These are phyloP conservation scores for Onychostruthus taczanowskii DNA, from an alignment of 2,113 vertebrate species.

Conservation along the genomic window DNA sequence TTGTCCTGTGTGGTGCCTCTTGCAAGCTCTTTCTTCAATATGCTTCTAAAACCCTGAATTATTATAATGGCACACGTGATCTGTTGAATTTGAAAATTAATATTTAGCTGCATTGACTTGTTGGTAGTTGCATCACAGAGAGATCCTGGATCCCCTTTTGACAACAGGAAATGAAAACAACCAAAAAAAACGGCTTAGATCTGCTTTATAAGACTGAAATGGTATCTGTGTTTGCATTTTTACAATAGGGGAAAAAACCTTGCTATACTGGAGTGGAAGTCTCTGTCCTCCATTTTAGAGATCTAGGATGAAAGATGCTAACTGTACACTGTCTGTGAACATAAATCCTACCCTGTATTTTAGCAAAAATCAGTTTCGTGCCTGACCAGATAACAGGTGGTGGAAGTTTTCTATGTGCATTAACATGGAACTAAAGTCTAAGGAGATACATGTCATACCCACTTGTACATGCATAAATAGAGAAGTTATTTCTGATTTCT, in stretches of 20 bases:
- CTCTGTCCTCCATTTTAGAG: background rate
- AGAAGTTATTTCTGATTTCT: background rate
- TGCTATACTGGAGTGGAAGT: background rate
- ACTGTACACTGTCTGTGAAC: background rate
- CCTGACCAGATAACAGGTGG: background rate
- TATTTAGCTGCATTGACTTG: background rate
- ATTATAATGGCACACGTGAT: background rate
- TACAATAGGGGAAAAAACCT: background rate
- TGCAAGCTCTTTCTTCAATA: background rate
- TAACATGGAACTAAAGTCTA: background rate
- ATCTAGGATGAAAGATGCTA: background rate
- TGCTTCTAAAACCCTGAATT: background rate
- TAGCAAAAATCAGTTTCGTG: background rate
- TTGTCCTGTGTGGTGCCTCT: background rate
- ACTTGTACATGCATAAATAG: background rate
- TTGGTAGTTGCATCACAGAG: background rate
- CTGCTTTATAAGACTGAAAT: background rate
- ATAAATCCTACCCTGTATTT: accelerated
- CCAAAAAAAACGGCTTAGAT: background rate
- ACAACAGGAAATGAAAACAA: background rate
- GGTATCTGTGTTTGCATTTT: background rate
- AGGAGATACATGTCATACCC: background rate
- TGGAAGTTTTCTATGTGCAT: background rate
- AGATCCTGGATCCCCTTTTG: background rate
- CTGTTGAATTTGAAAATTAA: background rate